phyloP scores from a whole-genome alignment of 1,140 invertebrate genomes.

The Sinella curviseta region DNA sequence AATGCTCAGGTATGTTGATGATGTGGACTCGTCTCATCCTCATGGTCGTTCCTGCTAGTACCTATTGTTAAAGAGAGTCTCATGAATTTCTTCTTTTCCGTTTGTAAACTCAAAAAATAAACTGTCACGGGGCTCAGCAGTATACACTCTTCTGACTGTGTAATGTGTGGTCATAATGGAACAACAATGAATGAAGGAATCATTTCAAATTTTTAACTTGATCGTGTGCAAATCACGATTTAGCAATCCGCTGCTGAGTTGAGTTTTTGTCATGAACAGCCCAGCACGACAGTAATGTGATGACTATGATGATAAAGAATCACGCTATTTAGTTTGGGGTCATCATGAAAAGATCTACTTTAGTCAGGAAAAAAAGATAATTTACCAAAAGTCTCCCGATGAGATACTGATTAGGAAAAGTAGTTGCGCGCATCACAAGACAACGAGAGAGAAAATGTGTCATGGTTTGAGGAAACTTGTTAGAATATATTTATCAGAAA shows the following conservation, averaged over 20 bases:
- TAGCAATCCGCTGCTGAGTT: slow-evolving; percentile 16
- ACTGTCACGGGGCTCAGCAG: slow-evolving; percentile 10
- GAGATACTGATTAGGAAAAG: slow-evolving; percentile 1
- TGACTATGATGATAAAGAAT: not conserved
- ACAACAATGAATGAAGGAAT: slow-evolving; percentile 4
- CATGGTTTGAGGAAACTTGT: not conserved
- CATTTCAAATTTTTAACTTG: not conserved
- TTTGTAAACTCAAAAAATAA: not conserved
- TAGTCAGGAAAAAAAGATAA: not conserved
- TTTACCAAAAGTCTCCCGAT: not conserved
- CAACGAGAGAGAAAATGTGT: not conserved
- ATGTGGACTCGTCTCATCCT: no score
- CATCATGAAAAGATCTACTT: slow-evolving; percentile 20
- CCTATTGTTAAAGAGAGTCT: no score
- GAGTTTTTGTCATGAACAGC: slow-evolving; percentile 11
- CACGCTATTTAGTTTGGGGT: slow-evolving; percentile 7
- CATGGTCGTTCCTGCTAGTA: no score
- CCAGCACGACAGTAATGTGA: slow-evolving; percentile 12
- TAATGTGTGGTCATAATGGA: not conserved
- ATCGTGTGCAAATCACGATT: slow-evolving; percentile 16
- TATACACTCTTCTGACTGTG: not conserved
- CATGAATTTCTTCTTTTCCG: not conserved
- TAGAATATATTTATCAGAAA: not conserved
- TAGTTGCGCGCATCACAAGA: not conserved
- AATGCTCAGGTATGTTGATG: no score